Evolutionary conservation across 2,888 invertebrate genomes (phyloP).

Genomic region (Steinernema scapterisci): DNA sequence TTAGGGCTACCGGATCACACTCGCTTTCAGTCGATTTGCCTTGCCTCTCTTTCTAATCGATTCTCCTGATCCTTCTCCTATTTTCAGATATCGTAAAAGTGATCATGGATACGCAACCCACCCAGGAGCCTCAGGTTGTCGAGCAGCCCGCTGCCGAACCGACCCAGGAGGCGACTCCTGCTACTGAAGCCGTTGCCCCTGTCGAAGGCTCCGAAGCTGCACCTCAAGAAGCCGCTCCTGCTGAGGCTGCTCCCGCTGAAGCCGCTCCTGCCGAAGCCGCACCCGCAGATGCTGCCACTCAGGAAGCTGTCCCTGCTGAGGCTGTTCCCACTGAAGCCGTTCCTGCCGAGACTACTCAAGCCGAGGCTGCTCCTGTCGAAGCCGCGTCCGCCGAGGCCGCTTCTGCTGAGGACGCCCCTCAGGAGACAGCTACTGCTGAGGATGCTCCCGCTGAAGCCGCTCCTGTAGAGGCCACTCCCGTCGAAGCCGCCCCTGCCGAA

Average conservation of each 20-base stretch:
- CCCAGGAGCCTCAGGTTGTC: conserved; percentile 4
- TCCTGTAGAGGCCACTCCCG: background rate
- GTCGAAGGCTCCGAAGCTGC: background rate
- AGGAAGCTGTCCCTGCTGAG: background rate
- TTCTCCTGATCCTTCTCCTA: background rate
- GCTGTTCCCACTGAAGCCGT: background rate
- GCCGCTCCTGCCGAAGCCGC: background rate
- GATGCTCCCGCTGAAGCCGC: background rate
- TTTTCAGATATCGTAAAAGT: conserved; percentile 7
- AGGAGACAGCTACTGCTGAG: background rate
- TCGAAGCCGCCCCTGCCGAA: background rate
- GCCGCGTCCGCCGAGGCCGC: conserved; percentile 6
- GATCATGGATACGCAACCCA: background rate
- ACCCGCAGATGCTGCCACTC: background rate
- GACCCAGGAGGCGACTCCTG: background rate
- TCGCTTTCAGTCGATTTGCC: background rate
- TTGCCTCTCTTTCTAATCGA: background rate
- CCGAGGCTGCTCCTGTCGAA: conserved; percentile 11
- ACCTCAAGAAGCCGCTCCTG: background rate
- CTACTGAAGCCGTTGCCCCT: background rate
- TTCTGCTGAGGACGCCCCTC: background rate
- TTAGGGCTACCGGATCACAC: conserved; percentile 26
- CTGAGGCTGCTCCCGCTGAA: background rate
- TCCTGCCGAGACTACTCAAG: background rate
- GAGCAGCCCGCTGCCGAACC: conserved; percentile 1